Base-by-base conservation (phyloP, 2,113 vertebrate species). In the Aplodontia rufa region DNA sequence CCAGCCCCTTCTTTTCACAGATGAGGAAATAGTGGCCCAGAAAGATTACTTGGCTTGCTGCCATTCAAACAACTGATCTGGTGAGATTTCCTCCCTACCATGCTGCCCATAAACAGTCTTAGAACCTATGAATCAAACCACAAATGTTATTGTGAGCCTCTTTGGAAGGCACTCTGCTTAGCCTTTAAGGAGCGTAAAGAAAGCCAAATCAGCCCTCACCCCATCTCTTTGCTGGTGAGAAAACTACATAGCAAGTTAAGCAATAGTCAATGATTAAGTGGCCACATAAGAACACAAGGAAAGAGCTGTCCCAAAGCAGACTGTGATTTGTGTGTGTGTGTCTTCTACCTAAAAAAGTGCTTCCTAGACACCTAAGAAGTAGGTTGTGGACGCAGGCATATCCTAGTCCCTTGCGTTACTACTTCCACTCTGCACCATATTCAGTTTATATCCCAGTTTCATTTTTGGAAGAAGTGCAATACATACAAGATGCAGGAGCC, bases 1-100 rank as follows among this genome's bases (percentile, higher is more conserved):
- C 78, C 92, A 87, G 87, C 68, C 96, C 76, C 80, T 90, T 87
- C 81, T 82, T 81, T 96, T 93, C 71, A 95, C 76, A 86, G 81
- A 83, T 79, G 76, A 95, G 72, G 62, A 97, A 93, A 90, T 32
- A 74, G 55, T 32, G 75, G 53, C 62, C 88, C 37, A 16, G 78
- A 42, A 82, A 92, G 75, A 78, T 37, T 19, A 24, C n/a, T 22
- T 3, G 26, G 55, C 88, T 58, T 60, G 40, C 55, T 85, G 20
- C 30, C 10, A 1, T 69, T 89, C 93, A 76, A 88, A 72, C 17
- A 9, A 86, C 68, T 55, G 69, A 62, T 68, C 85, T 8, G 47
- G 37, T 4, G 37, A 68, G 92, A 79, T 58, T 40, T 85, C 58
- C 35, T 74, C 40, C 66, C 20, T 3, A 19, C n/a, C 79, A 26